These are phyloP conservation scores for Osedax fenrisi DNA, from an alignment of 2,888 invertebrate genomes.

Conservation along the genomic window DNA sequence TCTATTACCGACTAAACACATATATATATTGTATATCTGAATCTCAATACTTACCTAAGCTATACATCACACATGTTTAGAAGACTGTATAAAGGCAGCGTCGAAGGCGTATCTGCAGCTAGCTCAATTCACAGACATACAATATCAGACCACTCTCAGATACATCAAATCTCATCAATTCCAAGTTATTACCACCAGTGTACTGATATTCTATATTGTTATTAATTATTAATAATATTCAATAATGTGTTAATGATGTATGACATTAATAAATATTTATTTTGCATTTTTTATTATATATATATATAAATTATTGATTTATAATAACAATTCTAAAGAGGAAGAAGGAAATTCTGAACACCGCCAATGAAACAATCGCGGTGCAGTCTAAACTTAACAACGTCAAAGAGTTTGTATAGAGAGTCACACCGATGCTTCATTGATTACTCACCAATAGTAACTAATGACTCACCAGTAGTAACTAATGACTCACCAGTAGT, in stretches of 20 bases:
- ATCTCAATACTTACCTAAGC: too few species aligned
- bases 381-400: background rate
- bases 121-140: background rate
- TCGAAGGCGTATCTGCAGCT: background rate
- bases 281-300: too few species aligned
- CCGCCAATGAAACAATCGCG: background rate
- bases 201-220: background rate
- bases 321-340: background rate
- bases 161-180: background rate
- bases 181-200: too few species aligned
- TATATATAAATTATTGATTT: too few species aligned
- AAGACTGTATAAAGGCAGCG: background rate
- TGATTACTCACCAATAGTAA: too few species aligned
- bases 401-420: background rate
- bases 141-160: background rate
- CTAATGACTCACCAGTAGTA: too few species aligned
- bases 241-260: background rate
- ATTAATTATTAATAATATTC: background rate
- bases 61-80: too few species aligned
- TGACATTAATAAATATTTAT: too few species aligned
- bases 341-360: background rate
- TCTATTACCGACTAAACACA: too few species aligned
- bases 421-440: too few species aligned
- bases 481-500: too few species aligned
- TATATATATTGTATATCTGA: too few species aligned